phyloP scores from a whole-genome alignment of 2,113 vertebrate genomes.

The Donacobius atricapilla region DNA sequence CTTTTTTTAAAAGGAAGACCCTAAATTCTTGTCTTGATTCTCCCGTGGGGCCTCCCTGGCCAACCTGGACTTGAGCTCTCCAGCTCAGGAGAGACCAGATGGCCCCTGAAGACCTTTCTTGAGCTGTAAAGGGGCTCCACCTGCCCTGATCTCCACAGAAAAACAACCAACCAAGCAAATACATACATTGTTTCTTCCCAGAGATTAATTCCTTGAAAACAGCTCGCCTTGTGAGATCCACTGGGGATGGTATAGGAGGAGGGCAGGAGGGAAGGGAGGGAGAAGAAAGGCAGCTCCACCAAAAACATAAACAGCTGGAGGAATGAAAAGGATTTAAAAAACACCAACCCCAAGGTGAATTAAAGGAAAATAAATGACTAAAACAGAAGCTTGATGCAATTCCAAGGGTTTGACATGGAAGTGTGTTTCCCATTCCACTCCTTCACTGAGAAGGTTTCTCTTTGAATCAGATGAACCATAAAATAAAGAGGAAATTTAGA shows the following conservation, averaged over 20 bases:
- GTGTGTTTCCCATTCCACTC: constrained; percentile 29
- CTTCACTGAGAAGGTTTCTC: neutral
- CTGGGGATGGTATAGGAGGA: neutral
- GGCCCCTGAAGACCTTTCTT: neutral
- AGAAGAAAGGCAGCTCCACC: neutral
- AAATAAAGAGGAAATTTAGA: constrained; percentile 56
- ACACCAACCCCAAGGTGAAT: neutral
- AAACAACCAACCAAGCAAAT: neutral
- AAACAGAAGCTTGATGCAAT: neutral
- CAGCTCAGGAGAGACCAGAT: neutral
- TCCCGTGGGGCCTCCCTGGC: neutral
- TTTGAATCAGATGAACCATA: constrained; percentile 15
- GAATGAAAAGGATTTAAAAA: neutral
- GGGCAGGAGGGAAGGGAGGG: neutral
- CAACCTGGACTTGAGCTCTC: neutral
- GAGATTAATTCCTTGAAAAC: neutral
- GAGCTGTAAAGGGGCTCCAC: neutral
- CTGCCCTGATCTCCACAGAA: neutral
- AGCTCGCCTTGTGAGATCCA: neutral
- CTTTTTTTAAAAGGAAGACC: neutral
- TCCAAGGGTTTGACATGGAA: constrained; percentile 17
- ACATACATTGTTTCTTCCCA: neutral
- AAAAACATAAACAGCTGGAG: neutral
- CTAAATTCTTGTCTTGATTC: neutral
- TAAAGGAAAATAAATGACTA: neutral